A percentile compares a stretch with the other conserved stretches of the same genome.
Conservation (phyloP, 2,888 invertebrate genomes). For the Dione vanillae region DNA sequence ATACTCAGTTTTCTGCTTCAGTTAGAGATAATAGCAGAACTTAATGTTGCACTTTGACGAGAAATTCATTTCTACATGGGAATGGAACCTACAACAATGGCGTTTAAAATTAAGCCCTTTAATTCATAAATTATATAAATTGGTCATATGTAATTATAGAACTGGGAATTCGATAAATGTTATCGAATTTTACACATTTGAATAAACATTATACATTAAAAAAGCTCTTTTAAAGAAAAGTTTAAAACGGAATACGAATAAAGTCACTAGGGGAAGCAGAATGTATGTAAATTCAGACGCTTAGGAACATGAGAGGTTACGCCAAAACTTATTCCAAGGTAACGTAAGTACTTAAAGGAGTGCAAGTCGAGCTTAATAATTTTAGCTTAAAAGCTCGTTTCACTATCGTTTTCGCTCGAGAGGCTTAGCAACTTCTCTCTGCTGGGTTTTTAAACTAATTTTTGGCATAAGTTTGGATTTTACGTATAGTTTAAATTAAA, state of each 20-base stretch:
- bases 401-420: slow-evolving; percentile 72
- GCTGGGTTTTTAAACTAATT: slow-evolving; percentile 72
- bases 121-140: too few relatives aligned
- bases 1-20: too few relatives aligned
- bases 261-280: slow-evolving; percentile 12
- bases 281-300: slow-evolving; percentile 29
- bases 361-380: slow-evolving; percentile 78
- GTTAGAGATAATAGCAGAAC: too few relatives aligned
- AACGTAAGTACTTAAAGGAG: slow-evolving; percentile 56
- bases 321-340: slow-evolving; percentile 66
- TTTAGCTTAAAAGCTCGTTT: slow-evolving; percentile 80
- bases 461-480: slow-evolving; percentile 65
- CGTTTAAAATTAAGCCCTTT: too few relatives aligned
- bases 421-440: slow-evolving; percentile 68
- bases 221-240: slow-evolving; percentile 1
- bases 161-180: too few relatives aligned
- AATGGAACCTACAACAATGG: too few relatives aligned
- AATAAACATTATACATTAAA: slow-evolving; percentile 1
- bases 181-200: background rate
- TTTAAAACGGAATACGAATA: slow-evolving; percentile 11
- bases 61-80: too few relatives aligned
- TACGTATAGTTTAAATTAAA: slow-evolving; percentile 52
- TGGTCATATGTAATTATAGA: too few relatives aligned
- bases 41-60: too few relatives aligned
- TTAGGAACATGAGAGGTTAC: slow-evolving; percentile 53